Percentiles rank a stretch among this genome's conserved stretches.
Conservation (phyloP, 2,113 vertebrate species). For the Pygoscelis adeliae region DNA sequence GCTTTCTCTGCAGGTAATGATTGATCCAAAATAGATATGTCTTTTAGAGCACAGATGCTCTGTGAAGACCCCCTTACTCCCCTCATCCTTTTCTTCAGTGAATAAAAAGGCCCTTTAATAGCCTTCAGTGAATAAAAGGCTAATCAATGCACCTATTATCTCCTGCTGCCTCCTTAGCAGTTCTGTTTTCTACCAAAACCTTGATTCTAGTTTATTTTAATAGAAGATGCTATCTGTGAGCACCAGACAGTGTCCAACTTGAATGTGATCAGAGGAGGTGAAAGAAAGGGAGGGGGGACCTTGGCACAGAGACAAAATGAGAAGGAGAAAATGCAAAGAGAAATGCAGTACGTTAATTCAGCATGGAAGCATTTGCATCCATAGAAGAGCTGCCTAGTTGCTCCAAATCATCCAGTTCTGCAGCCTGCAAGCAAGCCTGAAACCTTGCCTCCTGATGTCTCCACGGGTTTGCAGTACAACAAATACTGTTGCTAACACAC, state of each 20-base stretch:
- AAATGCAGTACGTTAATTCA: not conserved
- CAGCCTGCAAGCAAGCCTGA: not conserved
- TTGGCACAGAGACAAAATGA: not conserved
- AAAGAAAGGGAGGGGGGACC: not conserved
- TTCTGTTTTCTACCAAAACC: not conserved
- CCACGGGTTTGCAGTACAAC: not conserved
- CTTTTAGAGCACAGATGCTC: not conserved
- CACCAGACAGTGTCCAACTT: not conserved
- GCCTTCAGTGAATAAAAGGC: not conserved
- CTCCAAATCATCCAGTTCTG: not conserved
- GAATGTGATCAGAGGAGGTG: not conserved
- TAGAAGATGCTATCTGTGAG: not conserved
- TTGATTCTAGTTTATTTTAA: not conserved
- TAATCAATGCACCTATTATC: not conserved
- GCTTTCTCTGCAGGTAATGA: constrained; percentile 15
- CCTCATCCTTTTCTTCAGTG: not conserved
- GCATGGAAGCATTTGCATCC: not conserved
- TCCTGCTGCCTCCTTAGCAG: not conserved
- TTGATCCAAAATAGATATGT: not conserved
- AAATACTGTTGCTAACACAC: not conserved
- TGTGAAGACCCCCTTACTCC: not conserved
- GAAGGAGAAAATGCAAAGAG: not conserved
- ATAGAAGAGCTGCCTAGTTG: not conserved
- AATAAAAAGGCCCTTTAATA: not conserved
- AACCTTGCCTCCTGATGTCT: not conserved